Evolutionary conservation across 1,140 invertebrate species (phyloP).

Genomic region (Drosophila willistoni): DNA sequence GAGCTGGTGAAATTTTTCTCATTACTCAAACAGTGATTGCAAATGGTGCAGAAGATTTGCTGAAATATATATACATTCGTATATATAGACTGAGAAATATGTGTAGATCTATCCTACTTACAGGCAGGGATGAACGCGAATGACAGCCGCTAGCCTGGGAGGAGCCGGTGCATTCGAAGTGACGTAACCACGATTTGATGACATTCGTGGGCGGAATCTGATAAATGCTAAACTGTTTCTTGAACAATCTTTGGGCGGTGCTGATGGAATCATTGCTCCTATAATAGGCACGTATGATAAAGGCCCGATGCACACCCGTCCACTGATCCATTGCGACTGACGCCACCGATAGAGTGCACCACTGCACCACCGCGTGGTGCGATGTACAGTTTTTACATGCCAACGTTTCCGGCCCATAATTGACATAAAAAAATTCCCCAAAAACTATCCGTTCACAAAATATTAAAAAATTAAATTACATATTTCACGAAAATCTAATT

Average conservation of each 20-base stretch:
- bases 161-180: constrained; percentile 76
- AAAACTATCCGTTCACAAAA: constrained; percentile 5
- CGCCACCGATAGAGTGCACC: background rate
- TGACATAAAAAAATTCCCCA: constrained; percentile 66
- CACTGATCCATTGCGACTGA: constrained; percentile 74
- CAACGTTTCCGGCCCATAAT: constrained; percentile 60
- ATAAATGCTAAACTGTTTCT: constrained; percentile 78
- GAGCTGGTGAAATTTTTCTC: constrained; percentile 71
- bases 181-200: constrained; percentile 77
- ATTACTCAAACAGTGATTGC: constrained; percentile 73
- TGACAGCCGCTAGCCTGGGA: constrained; percentile 54
- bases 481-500: constrained; percentile 59
- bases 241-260: constrained; percentile 68
- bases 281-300: constrained; percentile 76
- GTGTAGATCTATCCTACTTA: constrained; percentile 32
- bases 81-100: too few relatives aligned
- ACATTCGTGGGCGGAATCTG: constrained; percentile 68
- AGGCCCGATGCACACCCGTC: constrained; percentile 79
- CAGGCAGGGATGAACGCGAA: constrained; percentile 56
- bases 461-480: constrained; percentile 23
- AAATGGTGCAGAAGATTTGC: constrained; percentile 77
- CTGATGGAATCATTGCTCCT: constrained; percentile 80
- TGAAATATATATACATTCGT: constrained; percentile 14
- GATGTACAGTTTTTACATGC: constrained; percentile 21
- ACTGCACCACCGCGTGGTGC: too few relatives aligned